These are phyloP conservation scores for Trinectes maculatus DNA, from an alignment of 2,113 vertebrate genomes.

Conservation along the genomic window DNA sequence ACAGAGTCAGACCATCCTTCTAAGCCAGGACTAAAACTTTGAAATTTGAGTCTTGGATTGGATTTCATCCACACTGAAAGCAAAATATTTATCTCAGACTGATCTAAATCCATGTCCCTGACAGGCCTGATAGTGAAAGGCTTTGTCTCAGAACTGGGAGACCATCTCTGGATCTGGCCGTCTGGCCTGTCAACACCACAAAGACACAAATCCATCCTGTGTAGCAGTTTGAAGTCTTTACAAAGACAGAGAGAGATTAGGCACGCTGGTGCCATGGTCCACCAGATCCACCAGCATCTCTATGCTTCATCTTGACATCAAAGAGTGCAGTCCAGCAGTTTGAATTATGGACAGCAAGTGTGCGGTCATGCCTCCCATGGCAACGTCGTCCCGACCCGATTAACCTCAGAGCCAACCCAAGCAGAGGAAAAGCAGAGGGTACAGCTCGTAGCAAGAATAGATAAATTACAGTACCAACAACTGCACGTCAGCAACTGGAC, in stretches of 20 bases:
- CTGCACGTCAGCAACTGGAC: conserved; percentile 37
- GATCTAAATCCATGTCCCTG: conserved; percentile 44
- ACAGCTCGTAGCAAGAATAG: not conserved
- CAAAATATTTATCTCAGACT: conserved; percentile 41
- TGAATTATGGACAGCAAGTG: conserved; percentile 70
- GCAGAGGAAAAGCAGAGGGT: conserved; percentile 27
- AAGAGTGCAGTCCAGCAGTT: conserved; percentile 37
- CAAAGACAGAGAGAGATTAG: conserved; percentile 56
- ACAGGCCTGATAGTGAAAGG: conserved; percentile 19
- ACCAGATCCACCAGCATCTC: conserved; percentile 34
- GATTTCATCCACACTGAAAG: conserved; percentile 55
- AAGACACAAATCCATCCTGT: conserved; percentile 46
- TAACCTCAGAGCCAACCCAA: conserved; percentile 36
- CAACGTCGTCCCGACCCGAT: conserved; percentile 40
- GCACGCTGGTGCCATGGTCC: conserved; percentile 43
- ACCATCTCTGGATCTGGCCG: conserved; percentile 8
- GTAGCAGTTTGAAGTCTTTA: conserved; percentile 46
- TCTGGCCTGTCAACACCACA: conserved; percentile 45
- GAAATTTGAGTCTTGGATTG: conserved; percentile 29
- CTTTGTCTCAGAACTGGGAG: conserved; percentile 20
- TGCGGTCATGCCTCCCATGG: conserved; percentile 37
- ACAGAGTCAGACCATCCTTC: conserved; percentile 5
- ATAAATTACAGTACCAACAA: conserved; percentile 58
- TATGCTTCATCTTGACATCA: conserved; percentile 54
- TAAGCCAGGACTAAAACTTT: conserved; percentile 18